A percentile compares a stretch with the other conserved stretches of the same genome.
phyloP scores from a whole-genome alignment of 2,797 vertebrate species.

The Atherinosoma microstoma region DNA sequence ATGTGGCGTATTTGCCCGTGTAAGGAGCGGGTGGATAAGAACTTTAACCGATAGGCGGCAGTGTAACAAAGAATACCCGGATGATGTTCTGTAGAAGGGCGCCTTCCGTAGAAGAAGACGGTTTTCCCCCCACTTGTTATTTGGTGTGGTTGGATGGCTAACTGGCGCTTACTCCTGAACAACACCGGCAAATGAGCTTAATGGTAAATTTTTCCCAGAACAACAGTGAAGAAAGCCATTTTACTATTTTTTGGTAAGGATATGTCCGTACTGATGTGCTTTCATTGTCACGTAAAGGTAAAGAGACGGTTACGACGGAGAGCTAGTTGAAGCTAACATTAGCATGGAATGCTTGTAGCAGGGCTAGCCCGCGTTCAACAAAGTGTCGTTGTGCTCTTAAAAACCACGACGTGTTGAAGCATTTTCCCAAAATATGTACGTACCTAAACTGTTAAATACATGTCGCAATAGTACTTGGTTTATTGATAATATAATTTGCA shows the following conservation, averaged over 20 bases:
- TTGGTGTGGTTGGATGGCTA: conserved; percentile 40
- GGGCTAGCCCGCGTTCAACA: conserved; percentile 30
- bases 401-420: neutral
- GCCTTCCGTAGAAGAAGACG: conserved; percentile 40
- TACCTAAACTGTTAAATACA: too few species aligned
- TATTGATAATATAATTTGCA: neutral
- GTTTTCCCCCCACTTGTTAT: conserved; percentile 10
- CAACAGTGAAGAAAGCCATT: neutral
- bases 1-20: neutral
- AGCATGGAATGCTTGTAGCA: conserved; percentile 39
- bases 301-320: conserved; percentile 14
- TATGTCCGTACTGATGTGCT: neutral
- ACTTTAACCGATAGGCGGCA: neutral
- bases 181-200: conserved; percentile 18
- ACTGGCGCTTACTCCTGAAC: neutral
- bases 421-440: neutral
- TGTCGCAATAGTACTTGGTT: neutral
- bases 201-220: neutral
- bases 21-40: neutral
- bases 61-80: neutral
- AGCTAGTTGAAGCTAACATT: conserved; percentile 43
- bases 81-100: neutral
- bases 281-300: conserved; percentile 39
- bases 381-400: neutral
- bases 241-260: neutral